Evolutionary conservation across 2,113 vertebrate species (phyloP), one percentile per base, ranked within the genome.

Genomic region (Siphamia tubifer): DNA sequence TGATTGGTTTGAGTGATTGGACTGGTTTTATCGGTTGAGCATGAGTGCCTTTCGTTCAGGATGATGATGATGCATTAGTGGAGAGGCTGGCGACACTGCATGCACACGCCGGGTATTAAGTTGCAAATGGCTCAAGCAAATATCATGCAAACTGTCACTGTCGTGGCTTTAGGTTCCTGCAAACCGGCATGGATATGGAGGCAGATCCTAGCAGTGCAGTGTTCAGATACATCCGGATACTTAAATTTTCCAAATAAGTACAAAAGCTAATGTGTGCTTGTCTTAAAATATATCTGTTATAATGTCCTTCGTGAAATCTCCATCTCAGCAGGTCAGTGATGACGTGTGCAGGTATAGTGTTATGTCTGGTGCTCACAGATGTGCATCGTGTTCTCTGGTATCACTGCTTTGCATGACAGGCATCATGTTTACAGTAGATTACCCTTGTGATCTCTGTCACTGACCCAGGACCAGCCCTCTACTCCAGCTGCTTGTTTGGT

Each of bases 341-440:
- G 20, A 42, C 21, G 52, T 8, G n/a, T 43, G 39, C 68, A 68
- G 53, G 49, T 53, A n/a, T 2, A 19, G 23, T 47, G 51, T 11
- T 44, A 51, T 34, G 43, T 31, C 8, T 53, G 40, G 12, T 39
- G 65, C 43, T 47, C 70, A 43, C 77, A 80, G 77, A 74, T 73
- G 72, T 66, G 70, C 8, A 74, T 36, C 25, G 58, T 57, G 36
- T 20, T 78, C 76, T 79, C 71, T 47, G 38, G 70, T 84, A 61
- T 83, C 67, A 62, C 71, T 85, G 89, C 62, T 91, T 92, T 90
- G 90, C 91, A 90, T 92, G 68, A 45, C 32, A 12, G 66, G 53
- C 76, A 77, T 82, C 27, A 20, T 85, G 85, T 90, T 89, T 82
- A 82, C 74, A 84, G 79, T 52, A 63, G 43, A 77, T 83, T 67